Evolutionary conservation across 2,797 vertebrate genomes (phyloP).

Genomic region (Sitta carolinensis): DNA sequence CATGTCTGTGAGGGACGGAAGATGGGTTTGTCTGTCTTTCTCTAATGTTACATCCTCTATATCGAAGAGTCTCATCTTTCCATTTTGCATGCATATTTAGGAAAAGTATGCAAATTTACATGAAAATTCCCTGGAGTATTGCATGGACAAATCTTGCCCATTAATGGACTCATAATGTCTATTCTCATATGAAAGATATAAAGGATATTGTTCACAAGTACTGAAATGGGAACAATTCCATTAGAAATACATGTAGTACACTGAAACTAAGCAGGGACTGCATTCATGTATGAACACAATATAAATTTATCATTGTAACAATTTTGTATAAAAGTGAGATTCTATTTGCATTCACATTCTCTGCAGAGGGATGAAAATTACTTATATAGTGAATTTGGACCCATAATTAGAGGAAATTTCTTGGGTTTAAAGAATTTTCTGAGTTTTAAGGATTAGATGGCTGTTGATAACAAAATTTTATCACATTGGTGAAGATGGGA

Average conservation of each 20-base stretch:
- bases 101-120: conserved; percentile 54
- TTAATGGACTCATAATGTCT: conserved; percentile 63
- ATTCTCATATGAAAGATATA: conserved; percentile 47
- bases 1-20: background rate
- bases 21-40: background rate
- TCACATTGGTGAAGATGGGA: background rate
- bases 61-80: conserved; percentile 41
- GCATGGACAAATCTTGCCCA: conserved; percentile 57
- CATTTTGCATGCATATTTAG: conserved; percentile 36
- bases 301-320: conserved; percentile 46
- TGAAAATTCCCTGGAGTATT: conserved; percentile 61
- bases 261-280: conserved; percentile 23
- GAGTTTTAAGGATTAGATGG: conserved; percentile 4
- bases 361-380: conserved; percentile 30
- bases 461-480: background rate
- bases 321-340: conserved; percentile 26
- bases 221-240: conserved; percentile 49
- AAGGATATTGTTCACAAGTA: conserved; percentile 55
- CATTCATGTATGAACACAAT: conserved; percentile 59
- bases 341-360: conserved; percentile 54
- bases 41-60: background rate
- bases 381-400: background rate
- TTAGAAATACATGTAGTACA: conserved; percentile 33
- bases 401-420: conserved; percentile 25
- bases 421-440: background rate